A percentile compares a stretch with the other conserved stretches of the same genome.
phyloP scores from a whole-genome alignment of 2,888 invertebrate genomes.

The Perithous albicinctus region DNA sequence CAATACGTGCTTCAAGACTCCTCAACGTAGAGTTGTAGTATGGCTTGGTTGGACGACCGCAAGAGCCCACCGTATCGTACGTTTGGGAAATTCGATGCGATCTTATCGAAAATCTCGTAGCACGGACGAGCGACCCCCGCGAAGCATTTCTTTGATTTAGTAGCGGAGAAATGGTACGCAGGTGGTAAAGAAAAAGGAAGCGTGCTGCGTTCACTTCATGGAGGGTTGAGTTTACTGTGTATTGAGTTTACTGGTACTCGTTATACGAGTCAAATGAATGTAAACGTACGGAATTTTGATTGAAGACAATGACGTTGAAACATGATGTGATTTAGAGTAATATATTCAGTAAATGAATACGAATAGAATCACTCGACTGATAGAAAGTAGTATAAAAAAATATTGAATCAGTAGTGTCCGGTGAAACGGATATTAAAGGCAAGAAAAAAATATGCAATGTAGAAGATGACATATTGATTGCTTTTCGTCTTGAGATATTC shows the following conservation, averaged over 20 bases:
- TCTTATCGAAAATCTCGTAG: slow-evolving; percentile 71
- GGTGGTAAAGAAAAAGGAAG: slow-evolving; percentile 53
- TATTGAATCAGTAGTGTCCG: background rate
- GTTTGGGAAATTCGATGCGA: slow-evolving; percentile 75
- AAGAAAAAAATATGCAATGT: background rate
- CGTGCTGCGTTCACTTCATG: slow-evolving; percentile 5
- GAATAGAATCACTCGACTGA: background rate
- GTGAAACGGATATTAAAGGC: background rate
- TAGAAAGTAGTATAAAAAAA: background rate
- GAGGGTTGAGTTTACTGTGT: too few species aligned
- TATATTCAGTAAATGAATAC: background rate
- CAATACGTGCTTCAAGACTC: slow-evolving; percentile 4
- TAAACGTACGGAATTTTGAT: background rate
- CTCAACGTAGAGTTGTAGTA: background rate
- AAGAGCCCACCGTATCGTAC: slow-evolving; percentile 27
- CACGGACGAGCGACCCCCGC: slow-evolving; percentile 73
- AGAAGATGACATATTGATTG: too few species aligned
- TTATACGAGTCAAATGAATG: background rate
- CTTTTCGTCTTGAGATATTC: too few species aligned
- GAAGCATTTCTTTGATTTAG: slow-evolving; percentile 78
- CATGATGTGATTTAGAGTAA: background rate
- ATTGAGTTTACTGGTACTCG: too few species aligned
- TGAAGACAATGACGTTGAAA: background rate
- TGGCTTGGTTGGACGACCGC: background rate
- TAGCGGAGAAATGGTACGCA: slow-evolving; percentile 41